Percentiles rank a stretch among this genome's conserved stretches.
Evolutionary conservation across 2,797 vertebrate genomes (phyloP).

Genomic region (Tapirus indicus): DNA sequence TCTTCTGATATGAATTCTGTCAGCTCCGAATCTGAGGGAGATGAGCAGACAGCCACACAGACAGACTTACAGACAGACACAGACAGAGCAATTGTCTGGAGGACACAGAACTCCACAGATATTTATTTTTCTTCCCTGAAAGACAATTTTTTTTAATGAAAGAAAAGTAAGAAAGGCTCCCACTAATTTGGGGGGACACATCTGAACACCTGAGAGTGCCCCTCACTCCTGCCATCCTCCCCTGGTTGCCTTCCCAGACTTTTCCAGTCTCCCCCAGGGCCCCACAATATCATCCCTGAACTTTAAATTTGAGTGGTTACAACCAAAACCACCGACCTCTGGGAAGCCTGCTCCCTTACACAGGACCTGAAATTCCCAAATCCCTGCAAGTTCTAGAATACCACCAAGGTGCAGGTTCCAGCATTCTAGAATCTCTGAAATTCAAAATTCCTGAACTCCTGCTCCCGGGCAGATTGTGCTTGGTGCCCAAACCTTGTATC

Average conservation of each 20-base stretch:
- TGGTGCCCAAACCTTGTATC: too few species aligned
- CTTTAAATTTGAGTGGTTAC: background rate
- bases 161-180: background rate
- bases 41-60: conserved; percentile 77
- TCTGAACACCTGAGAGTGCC: background rate
- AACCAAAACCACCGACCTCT: background rate
- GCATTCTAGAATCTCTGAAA: background rate
- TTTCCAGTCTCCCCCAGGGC: background rate
- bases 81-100: conserved; percentile 60
- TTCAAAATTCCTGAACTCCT: background rate
- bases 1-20: conserved; percentile 88
- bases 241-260: background rate
- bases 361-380: background rate
- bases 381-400: background rate
- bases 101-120: background rate
- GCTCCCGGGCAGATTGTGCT: background rate
- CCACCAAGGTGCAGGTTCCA: background rate
- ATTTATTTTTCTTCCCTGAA: conserved; percentile 31
- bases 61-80: conserved; percentile 76
- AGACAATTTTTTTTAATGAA: background rate
- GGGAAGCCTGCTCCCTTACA: background rate
- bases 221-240: background rate
- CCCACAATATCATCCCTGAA: background rate
- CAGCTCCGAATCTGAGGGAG: conserved; percentile 80
- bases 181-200: background rate